Base-by-base conservation (phyloP, 35 echinoderm and acorn worm genomes). In the Chiridota heheva region DNA sequence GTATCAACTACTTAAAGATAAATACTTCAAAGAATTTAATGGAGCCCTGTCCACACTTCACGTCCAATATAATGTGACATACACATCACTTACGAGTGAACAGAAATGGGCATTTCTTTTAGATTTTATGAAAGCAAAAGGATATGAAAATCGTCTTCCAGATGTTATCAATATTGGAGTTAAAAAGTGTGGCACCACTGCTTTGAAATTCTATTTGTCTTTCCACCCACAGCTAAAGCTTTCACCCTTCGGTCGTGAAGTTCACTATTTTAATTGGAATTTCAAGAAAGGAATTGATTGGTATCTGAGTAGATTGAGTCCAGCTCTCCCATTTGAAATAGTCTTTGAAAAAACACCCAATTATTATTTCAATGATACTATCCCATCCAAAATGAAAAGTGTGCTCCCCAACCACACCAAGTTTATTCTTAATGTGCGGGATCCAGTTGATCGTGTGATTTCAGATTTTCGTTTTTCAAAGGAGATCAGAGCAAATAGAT, bases 381-480 rank as follows among this genome's bases (percentile, higher is more conserved):
- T 81, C 0, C 84, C 95, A 2, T 35, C 38, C 7, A 47, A 65
- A 8, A 92, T 98, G 5, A 7, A 48, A 28, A 27, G 69, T n/a
- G 84, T 89, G 51, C 67, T 97, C 18, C 67, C 84, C 1, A 42
- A 98, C 43, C 24, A 8, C 18, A 48, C 88, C 22, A 87, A 87
- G 39, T 88, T 98, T 70, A 72, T 98, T 35, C 63, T 98, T 15
- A 76, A 73, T 37, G 95, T 98, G 26, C 60, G 89, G 61, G 95
- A 98, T 42, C 95, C 95, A 5, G 76, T 98, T 28, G 22, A 70
- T 18, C 49, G 95, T 6, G 65, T 85, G 2, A 68, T 88, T 7
- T 98, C 95, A 2, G 89, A 98, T 42, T 98, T 91, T 65, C 82
- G 80, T 61, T 78, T 44, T 76, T 88, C 59, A 75, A 98, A 87